These are phyloP conservation scores for Bombus impatiens DNA, from an alignment of 1,140 invertebrate genomes.

Conservation along the genomic window DNA sequence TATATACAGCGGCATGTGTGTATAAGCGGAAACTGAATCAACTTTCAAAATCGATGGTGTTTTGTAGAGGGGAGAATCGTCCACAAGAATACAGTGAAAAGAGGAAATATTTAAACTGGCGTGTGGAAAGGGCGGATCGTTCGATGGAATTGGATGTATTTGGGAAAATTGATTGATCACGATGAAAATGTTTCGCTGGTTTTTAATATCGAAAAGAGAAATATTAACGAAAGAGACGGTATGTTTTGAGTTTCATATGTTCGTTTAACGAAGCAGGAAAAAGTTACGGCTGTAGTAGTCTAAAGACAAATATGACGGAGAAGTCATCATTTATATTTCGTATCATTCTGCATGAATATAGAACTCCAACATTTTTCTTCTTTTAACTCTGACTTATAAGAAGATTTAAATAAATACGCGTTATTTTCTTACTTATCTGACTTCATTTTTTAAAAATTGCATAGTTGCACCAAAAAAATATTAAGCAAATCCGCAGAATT, in stretches of 20 bases:
- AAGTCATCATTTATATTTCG: neutral
- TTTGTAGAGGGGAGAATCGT: neutral
- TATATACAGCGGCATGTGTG: neutral
- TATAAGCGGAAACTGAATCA: neutral
- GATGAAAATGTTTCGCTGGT: neutral
- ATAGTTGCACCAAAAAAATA: no score
- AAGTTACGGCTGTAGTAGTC: no score
- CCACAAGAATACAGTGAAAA: neutral
- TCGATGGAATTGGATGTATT: constrained; percentile 2
- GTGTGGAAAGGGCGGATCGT: neutral
- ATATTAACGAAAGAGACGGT: neutral
- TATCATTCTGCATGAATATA: neutral
- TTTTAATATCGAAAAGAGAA: constrained; percentile 14
- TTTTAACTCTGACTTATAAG: neutral
- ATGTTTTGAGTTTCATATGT: neutral
- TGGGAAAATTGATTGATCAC: constrained; percentile 29
- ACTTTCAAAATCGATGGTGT: constrained; percentile 18
- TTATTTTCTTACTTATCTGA: neutral
- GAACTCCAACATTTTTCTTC: neutral
- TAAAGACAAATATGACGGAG: neutral
- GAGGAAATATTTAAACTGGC: constrained; percentile 25
- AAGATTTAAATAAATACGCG: neutral
- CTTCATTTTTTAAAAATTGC: neutral
- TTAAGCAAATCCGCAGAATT: no score
- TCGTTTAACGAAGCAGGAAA: neutral